phyloP scores from a whole-genome alignment of 1,140 invertebrate species.

The Oncopeltus fasciatus region DNA sequence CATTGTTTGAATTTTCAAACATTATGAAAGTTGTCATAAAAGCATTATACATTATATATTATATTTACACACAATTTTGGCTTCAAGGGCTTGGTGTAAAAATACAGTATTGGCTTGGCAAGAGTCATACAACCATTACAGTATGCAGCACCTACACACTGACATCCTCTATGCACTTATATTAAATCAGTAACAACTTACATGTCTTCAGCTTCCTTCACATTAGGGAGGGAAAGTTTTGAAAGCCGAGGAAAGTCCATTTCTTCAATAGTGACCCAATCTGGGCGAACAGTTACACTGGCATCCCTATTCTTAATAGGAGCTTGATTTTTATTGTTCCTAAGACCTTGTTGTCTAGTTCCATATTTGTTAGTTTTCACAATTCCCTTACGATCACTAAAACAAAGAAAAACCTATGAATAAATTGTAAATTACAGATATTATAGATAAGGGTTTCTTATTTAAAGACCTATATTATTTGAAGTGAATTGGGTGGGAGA shows the following conservation, averaged over 20 bases:
- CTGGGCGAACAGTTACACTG: slow-evolving; percentile 88
- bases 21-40: too few relatives aligned
- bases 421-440: neutral
- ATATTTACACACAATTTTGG: too few relatives aligned
- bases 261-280: slow-evolving; percentile 96
- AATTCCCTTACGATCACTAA: slow-evolving; percentile 45
- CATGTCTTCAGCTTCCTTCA: slow-evolving; percentile 66
- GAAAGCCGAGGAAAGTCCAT: slow-evolving; percentile 94
- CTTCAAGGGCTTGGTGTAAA: too few relatives aligned
- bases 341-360: slow-evolving; percentile 60
- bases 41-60: too few relatives aligned
- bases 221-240: slow-evolving; percentile 77
- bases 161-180: too few relatives aligned
- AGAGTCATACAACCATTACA: too few relatives aligned
- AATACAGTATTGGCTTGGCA: too few relatives aligned
- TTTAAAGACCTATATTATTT: too few relatives aligned
- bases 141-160: too few relatives aligned
- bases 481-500: too few relatives aligned
- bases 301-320: slow-evolving; percentile 94
- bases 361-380: slow-evolving; percentile 60
- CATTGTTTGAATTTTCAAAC: too few relatives aligned
- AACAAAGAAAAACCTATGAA: neutral
- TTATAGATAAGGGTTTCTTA: neutral
- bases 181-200: too few relatives aligned
- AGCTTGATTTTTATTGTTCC: slow-evolving; percentile 50